Evolutionary conservation across 2,113 vertebrate genomes (phyloP).

Genomic region (Lota lota): DNA sequence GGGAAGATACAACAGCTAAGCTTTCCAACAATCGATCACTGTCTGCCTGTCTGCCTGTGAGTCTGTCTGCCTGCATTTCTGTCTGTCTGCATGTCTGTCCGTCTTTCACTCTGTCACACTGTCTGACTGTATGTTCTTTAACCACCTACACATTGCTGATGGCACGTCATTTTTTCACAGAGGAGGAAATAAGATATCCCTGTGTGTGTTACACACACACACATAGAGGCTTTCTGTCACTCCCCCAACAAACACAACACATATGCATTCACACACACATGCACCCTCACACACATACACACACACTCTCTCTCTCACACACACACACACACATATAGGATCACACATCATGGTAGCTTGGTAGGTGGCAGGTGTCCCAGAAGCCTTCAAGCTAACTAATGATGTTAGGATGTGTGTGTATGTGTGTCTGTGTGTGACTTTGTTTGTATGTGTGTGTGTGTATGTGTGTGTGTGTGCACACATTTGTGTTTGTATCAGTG

Average conservation of each 20-base stretch:
- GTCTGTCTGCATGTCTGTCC: background rate
- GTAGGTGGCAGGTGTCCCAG: conserved; percentile 43
- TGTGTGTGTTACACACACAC: background rate
- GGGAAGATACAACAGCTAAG: no score
- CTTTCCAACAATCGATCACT: no score
- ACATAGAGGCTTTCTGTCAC: background rate
- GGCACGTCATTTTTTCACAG: no score
- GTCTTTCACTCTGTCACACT: background rate
- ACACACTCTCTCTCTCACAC: conserved; percentile 21
- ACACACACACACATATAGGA: conserved; percentile 7
- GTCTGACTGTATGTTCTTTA: background rate
- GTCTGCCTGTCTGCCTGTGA: no score
- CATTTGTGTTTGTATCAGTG: no score
- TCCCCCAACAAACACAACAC: background rate
- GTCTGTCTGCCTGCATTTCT: background rate
- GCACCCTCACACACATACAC: conserved; percentile 5
- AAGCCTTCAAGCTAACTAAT: conserved; percentile 50
- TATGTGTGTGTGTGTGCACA: background rate
- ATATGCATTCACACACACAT: background rate
- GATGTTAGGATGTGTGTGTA: conserved; percentile 18
- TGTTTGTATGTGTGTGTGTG: conserved; percentile 1
- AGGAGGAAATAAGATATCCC: background rate
- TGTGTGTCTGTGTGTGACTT: background rate
- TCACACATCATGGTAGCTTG: conserved; percentile 7
- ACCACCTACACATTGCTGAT: no score